Evolutionary conservation across 1,140 invertebrate species (phyloP).

Genomic region (Hyles euphorbiae): DNA sequence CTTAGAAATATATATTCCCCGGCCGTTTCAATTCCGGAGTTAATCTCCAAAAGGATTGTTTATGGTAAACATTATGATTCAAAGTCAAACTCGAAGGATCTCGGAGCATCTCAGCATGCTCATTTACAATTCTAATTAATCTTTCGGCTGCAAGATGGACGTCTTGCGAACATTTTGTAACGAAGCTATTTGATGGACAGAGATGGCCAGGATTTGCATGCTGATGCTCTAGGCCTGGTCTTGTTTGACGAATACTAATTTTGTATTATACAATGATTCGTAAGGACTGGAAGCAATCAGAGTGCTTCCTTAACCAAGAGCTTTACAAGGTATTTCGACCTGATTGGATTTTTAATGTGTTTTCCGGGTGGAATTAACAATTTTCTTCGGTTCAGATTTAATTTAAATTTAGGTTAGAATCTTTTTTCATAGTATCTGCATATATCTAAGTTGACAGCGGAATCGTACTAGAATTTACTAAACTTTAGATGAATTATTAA

Average conservation of each 20-base stretch:
- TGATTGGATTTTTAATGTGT: no score
- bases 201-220: conserved; percentile 56
- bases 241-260: conserved; percentile 43
- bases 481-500: no score
- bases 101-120: conserved; percentile 33
- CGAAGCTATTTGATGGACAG: conserved; percentile 43
- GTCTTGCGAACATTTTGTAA: conserved; percentile 38
- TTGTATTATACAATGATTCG: no score
- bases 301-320: no score
- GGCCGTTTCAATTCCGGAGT: conserved; percentile 52
- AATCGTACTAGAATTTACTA: no score
- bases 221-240: conserved; percentile 38
- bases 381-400: no score
- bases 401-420: no score
- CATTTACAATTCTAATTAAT: conserved; percentile 71
- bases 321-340: no score
- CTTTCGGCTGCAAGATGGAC: conserved; percentile 47
- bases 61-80: conserved; percentile 66
- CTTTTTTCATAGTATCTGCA: no score
- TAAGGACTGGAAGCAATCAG: no score
- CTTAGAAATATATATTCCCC: conserved; percentile 67
- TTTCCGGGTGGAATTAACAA: no score
- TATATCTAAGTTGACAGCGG: no score
- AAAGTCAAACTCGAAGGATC: conserved; percentile 59
- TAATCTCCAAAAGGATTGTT: conserved; percentile 72